A percentile compares a stretch with the other conserved stretches of the same genome.
Conservation (phyloP, 2,888 invertebrate genomes). For the Brachyptera risi region DNA sequence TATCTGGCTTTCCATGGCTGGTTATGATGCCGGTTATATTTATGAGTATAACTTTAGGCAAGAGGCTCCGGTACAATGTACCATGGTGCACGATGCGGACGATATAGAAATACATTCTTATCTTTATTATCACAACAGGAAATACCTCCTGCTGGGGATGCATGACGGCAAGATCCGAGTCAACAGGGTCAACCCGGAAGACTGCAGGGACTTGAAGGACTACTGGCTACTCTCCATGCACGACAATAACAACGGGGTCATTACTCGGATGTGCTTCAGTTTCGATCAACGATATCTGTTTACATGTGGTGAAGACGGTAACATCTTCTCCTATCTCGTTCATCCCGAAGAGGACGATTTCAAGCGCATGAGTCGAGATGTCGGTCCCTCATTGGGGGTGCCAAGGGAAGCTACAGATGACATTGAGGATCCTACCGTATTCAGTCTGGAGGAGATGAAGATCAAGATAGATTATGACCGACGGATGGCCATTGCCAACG, state of each 20-base stretch:
- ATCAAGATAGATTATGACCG: conserved; percentile 62
- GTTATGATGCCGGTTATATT: conserved; percentile 63
- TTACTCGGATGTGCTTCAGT: conserved; percentile 61
- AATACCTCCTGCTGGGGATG: conserved; percentile 57
- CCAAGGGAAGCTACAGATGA: conserved; percentile 34
- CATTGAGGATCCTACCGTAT: conserved; percentile 40
- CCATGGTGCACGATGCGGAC: conserved; percentile 50
- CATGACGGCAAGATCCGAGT: conserved; percentile 57
- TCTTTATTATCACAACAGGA: conserved; percentile 47
- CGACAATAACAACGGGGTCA: conserved; percentile 63
- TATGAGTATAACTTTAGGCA: conserved; percentile 55
- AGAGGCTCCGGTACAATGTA: conserved; percentile 47
- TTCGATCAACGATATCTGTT: conserved; percentile 53
- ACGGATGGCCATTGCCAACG: conserved; percentile 57
- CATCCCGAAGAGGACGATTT: conserved; percentile 46
- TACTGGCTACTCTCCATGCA: conserved; percentile 71
- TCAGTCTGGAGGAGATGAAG: conserved; percentile 63
- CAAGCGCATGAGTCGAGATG: conserved; percentile 40
- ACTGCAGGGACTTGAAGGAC: conserved; percentile 56
- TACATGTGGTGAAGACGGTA: conserved; percentile 69
- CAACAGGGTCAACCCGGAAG: conserved; percentile 47
- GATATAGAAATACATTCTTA: conserved; percentile 56
- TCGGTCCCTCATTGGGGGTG: conserved; percentile 10
- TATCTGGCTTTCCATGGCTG: conserved; percentile 59
- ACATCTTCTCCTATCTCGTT: conserved; percentile 66